Conservation (phyloP, 2,113 vertebrate species). For the Platichthys flesus region DNA sequence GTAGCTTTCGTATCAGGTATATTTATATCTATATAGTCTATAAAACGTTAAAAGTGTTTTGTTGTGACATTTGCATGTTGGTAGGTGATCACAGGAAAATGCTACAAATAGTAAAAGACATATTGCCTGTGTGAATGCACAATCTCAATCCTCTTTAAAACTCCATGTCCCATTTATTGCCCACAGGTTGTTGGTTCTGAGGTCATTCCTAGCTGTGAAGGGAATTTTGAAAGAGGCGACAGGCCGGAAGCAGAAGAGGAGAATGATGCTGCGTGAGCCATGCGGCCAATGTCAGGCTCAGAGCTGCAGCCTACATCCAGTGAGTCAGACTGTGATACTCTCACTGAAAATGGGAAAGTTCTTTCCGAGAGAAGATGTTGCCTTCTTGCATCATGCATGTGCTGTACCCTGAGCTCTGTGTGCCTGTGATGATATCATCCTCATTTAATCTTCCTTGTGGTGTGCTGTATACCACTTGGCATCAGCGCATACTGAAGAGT, state of each 20-base stretch:
- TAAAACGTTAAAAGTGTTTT: no score
- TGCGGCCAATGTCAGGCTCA: neutral
- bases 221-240: neutral
- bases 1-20: no score
- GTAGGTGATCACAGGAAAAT: no score
- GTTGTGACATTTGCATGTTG: no score
- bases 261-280: neutral
- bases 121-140: no score
- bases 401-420: conserved; percentile 8
- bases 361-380: conserved; percentile 19
- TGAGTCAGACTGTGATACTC: neutral
- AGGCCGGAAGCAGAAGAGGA: neutral
- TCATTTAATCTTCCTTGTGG: conserved; percentile 21
- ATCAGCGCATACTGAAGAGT: conserved; percentile 3
- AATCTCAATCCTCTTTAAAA: neutral
- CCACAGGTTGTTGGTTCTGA: neutral
- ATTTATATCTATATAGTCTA: no score
- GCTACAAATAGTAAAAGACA: no score
- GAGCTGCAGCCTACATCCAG: neutral
- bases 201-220: neutral
- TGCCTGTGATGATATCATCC: conserved; percentile 51
- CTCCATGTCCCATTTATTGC: neutral
- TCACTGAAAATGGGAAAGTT: neutral
- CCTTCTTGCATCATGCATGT: conserved; percentile 49
- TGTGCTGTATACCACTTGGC: conserved; percentile 30